phyloP scores from a whole-genome alignment of 2,888 invertebrate genomes.

The Zootermopsis nevadensis region DNA sequence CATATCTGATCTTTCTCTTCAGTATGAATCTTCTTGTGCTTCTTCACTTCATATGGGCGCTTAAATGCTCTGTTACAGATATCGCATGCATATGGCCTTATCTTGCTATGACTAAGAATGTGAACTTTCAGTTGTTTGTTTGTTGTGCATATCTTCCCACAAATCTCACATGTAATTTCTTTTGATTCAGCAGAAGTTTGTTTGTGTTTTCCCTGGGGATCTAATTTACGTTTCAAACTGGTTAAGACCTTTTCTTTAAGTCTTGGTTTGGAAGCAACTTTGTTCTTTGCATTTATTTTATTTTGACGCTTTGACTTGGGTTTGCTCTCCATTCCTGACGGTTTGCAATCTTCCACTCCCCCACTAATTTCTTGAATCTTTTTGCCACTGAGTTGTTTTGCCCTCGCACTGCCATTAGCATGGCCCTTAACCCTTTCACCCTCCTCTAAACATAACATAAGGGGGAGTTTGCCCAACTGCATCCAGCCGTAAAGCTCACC shows the following conservation, averaged over 20 bases:
- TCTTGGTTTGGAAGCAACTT: not conserved
- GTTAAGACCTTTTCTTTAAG: not conserved
- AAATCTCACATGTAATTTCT: conserved; percentile 55
- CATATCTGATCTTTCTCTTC: conserved; percentile 57
- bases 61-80: conserved; percentile 50
- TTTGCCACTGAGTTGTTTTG: not conserved
- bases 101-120: conserved; percentile 60
- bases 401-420: not conserved
- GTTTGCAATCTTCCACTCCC: too few species aligned
- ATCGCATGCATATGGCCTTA: conserved; percentile 48
- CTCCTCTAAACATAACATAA: conserved; percentile 3
- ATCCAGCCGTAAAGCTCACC: not conserved
- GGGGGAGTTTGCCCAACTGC: not conserved
- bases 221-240: not conserved
- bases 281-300: not conserved
- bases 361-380: not conserved
- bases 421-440: not conserved
- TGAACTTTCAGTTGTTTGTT: conserved; percentile 56
- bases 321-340: not conserved
- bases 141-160: conserved; percentile 56
- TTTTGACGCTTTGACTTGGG: not conserved
- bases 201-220: not conserved
- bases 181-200: conserved; percentile 56
- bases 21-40: conserved; percentile 59
- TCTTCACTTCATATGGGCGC: conserved; percentile 52